Percentiles rank a stretch among this genome's conserved stretches.
Conservation (phyloP, 2,113 vertebrate genomes). For the Sturnira hondurensis region DNA sequence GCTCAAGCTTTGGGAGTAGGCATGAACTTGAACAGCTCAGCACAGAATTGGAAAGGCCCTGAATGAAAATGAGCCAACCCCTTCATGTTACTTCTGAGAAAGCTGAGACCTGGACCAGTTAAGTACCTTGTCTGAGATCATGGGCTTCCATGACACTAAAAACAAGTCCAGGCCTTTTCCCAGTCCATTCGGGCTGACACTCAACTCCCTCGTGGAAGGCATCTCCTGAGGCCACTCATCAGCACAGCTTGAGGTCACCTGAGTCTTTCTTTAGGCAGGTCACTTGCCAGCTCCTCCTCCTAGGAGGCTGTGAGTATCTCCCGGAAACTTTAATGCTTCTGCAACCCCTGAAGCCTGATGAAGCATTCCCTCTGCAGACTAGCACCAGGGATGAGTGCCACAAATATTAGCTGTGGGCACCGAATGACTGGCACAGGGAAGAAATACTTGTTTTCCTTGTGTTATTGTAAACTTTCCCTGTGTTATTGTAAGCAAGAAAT, state of each 20-base stretch:
- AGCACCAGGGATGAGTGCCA: neutral
- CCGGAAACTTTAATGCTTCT: neutral
- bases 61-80: neutral
- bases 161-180: neutral
- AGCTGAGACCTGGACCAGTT: neutral
- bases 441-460: conserved; percentile 40
- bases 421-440: conserved; percentile 16
- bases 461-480: too few species aligned
- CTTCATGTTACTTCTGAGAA: neutral
- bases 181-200: neutral
- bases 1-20: neutral
- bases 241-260: neutral
- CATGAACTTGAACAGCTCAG: neutral
- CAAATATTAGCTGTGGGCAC: conserved; percentile 12
- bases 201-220: neutral
- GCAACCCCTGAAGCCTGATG: neutral
- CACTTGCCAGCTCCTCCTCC: neutral
- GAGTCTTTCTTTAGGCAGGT: neutral
- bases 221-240: neutral
- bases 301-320: neutral
- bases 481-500: too few species aligned
- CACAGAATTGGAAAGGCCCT: neutral
- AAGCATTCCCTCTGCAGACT: rapidly evolving
- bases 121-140: neutral
- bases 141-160: neutral